Base-by-base conservation (phyloP, 2,888 invertebrate genomes). In the Empis livida region DNA sequence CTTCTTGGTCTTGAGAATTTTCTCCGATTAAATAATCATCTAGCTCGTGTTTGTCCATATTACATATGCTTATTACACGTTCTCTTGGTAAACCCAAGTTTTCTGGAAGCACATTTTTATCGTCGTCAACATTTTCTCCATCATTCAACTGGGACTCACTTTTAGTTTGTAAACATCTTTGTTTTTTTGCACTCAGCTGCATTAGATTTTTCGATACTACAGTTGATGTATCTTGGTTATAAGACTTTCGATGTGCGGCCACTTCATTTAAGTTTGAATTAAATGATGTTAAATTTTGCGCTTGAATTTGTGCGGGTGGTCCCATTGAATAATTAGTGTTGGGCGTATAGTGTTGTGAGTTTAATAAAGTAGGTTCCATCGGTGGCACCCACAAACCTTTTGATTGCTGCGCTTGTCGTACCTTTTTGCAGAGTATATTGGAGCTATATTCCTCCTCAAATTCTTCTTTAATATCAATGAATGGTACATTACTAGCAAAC, bases 1-100 rank as follows among this genome's bases (percentile, higher is more conserved):
- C 87, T 65, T 89, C 88, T 61, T 84, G 85, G 59, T 84, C 85
- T 61, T 86, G 84, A 65, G 79, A 81, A 55, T 78, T 78, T 52
- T 82, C 84, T 54, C 80, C 82, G 64, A 82, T 81, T 54, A 88
- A 72, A 64, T 87, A 88, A 68, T 86, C 87, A 64, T 86, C 86
- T 53, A 88, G 70, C 52, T 83, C 84, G 65, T 87, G 85, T 57
- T 84, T 83, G 63, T 84, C 84, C 61, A 86, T 80, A 56, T 82
- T 82, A 61, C 83, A 81, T 56, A 86, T 79, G 64, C 82, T 82
- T 56, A 81, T 80, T 27, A 83, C 78, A 43, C 83, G 74, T 62
- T 83, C 82, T 45, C 83, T 71, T 54, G 76, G 78, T 45, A 79
- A 63, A 30, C 78, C 78, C 48, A 70, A 55, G 51, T 68, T 67